Base-by-base conservation (phyloP, 2,797 vertebrate species). In the Coccyzus lansbergi region DNA sequence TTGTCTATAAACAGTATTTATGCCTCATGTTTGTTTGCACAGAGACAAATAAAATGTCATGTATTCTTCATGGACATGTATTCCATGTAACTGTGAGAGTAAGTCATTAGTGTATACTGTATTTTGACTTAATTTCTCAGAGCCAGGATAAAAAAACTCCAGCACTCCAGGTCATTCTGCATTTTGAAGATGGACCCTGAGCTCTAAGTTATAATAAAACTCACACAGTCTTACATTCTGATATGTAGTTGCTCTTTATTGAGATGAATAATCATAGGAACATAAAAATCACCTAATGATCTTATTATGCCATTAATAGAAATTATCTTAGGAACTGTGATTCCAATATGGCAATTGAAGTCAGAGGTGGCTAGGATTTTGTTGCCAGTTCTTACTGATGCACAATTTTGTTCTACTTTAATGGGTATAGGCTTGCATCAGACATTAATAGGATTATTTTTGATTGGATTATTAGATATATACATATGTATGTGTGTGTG, bases 41-140 rank as follows among this genome's bases (percentile, higher is more conserved):
- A 62, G 29, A 72, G 76, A 83, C 83, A 89, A 89, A 87, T 36
- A 78, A 88, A 91, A 86, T 33, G 48, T 49, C 21, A 53, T 44
- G 19, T 78, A 20, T 60, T 69, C 46, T 59, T 64, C 85, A 93
- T 19, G 79, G 52, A 58, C 12, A 85, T 40, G 38, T 38, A 42
- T 40, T 69, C 51, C 20, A 15, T 29, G 17, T 53, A 77, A 71
- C 26, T 65, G 17, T 28, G 33, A 40, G 20, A 81, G 16, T 38
- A 79, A 81, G 60, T 49, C 42, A 77, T 65, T 53, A 92, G 68
- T n/a, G 88, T 86, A 51, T 18, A 52, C 3, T 38, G 21, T 58
- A 49, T 63, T 93, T 86, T 81, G 42, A 58, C 16, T 25, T 83
- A 62, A 38, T 17, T 38, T 62, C 51, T 58, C 42, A 42, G 25